A percentile compares a stretch with the other conserved stretches of the same genome.
phyloP scores from a whole-genome alignment of 2,113 vertebrate genomes.

The Mesitornis unicolor region DNA sequence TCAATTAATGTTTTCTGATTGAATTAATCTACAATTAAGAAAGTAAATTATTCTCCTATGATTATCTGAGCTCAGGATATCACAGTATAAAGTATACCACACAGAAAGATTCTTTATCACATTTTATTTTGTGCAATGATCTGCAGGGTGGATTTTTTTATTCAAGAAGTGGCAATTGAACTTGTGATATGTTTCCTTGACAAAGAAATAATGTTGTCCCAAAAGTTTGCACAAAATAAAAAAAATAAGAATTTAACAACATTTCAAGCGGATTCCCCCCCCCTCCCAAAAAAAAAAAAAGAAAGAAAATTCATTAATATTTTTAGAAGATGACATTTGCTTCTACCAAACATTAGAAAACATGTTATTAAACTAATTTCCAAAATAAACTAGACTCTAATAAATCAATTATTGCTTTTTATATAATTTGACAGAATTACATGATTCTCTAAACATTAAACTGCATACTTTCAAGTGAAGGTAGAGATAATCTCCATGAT shows the following conservation, averaged over 20 bases:
- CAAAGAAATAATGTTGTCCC: not conserved
- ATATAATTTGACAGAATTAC: not conserved
- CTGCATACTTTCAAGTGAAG: not conserved
- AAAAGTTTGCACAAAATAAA: not conserved
- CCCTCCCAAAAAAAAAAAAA: not conserved
- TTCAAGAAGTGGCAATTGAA: not conserved
- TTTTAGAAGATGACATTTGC: not conserved
- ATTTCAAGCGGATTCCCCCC: not conserved
- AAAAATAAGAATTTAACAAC: not conserved
- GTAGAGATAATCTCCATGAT: not conserved
- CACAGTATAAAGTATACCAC: not conserved
- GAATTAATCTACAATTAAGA: not conserved
- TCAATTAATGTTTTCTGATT: not conserved
- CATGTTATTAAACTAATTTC: not conserved
- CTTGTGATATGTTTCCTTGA: not conserved
- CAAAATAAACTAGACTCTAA: not conserved
- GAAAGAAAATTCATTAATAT: not conserved
- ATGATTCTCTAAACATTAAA: not conserved
- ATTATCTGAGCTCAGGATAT: not conserved
- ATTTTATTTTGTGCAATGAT: not conserved
- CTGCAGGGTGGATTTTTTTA: not conserved
- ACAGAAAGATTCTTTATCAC: not conserved
- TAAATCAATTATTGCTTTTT: not conserved
- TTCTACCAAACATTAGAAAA: not conserved
- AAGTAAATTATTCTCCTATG: not conserved